Conservation (phyloP, 2,113 vertebrate species). For the Montifringilla adamsi region DNA sequence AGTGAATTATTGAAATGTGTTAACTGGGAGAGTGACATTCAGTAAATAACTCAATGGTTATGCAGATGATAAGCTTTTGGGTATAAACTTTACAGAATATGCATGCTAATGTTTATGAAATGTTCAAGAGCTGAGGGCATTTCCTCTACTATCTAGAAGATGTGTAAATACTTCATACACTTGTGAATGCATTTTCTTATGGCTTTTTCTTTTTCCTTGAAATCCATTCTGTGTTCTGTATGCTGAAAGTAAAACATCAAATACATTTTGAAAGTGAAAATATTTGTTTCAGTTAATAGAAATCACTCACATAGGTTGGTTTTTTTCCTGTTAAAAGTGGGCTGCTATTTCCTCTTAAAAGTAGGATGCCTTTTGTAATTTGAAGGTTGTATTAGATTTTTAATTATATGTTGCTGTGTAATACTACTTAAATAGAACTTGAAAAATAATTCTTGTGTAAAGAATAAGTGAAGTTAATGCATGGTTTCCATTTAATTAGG, state of each 20-base stretch:
- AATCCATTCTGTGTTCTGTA: background rate
- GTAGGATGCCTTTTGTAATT: conserved; percentile 7
- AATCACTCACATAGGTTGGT: background rate
- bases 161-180: background rate
- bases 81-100: background rate
- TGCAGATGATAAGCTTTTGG: background rate
- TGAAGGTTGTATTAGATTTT: conserved; percentile 54
- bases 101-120: background rate
- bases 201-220: background rate
- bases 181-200: background rate
- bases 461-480: conserved; percentile 55
- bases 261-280: background rate
- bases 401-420: conserved; percentile 55
- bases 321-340: conserved; percentile 2
- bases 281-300: conserved; percentile 9
- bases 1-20: background rate
- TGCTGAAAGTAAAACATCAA: background rate
- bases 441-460: conserved; percentile 10
- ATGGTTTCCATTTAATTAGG: conserved; percentile 65
- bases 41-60: background rate
- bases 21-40: background rate
- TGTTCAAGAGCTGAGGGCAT: background rate
- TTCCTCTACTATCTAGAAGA: background rate
- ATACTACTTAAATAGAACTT: conserved; percentile 43
- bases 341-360: conserved; percentile 15